Base-by-base conservation (phyloP, 2,888 invertebrate species). In the Ceramica pisi region DNA sequence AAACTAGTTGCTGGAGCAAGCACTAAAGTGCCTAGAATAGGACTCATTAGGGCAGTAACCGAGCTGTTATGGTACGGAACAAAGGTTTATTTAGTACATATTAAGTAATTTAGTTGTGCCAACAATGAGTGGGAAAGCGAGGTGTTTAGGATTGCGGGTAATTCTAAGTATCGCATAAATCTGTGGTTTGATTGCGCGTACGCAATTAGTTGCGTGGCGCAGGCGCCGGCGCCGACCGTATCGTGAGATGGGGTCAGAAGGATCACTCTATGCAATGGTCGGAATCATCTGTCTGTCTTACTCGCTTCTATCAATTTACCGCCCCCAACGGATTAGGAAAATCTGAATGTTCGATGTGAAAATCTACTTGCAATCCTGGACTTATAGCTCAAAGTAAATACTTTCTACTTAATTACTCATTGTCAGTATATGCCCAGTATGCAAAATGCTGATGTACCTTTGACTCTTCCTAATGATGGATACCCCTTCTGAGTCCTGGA, bases 81-180 rank as follows among this genome's bases (percentile, higher is more conserved):
- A 83, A 72, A 62, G 61, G 61, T 66, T 55, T 68, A 64, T 69
- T 81, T 69, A 57, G 64, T 60, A 75, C 57, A 78, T 75, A 80
- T 82, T 81, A 83, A 82, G 81, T 84, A 82, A 84, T 84, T 80
- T 71, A 60, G 56, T 57, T 70, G 73, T 21, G 38, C 61, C 55
- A 68, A 70, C 67, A 80, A 70, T 46, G 60, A 80, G 59, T 66
- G 74, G 46, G 80, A 81, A 82, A 63, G 65, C 70, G 78, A 85
- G 81, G 85, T 86, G 86, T 81, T 77, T 83, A 73, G 75, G 19
- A 77, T 82, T 80, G 81, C 85, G 71, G 85, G 82, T 82, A 82
- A 86, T 87, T 85, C 82, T 81, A 80, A 83, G 84, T 80, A 78
- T 76, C 75, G 81, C 83, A 87, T 90, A 89, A 89, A 91, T 84